phyloP scores from a whole-genome alignment of 2,888 invertebrate species.

The Neoscelio sp. region DNA sequence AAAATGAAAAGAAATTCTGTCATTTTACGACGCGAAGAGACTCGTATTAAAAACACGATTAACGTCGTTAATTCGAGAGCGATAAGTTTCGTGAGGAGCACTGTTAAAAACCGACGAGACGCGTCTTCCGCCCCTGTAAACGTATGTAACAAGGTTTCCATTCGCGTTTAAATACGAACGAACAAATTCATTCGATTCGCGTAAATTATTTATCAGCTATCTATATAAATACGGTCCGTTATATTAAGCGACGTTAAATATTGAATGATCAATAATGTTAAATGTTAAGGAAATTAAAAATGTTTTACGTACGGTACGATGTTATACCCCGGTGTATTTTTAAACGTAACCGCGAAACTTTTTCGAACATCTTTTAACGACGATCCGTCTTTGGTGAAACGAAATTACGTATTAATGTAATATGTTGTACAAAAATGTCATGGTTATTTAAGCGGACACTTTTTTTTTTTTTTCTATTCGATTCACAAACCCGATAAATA shows the following conservation, averaged over 20 bases:
- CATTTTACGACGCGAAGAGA: too few species aligned
- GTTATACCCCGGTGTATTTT: too few species aligned
- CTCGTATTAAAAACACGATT: background rate
- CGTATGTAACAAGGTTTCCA: slow-evolving; percentile 13
- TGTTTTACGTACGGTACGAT: too few species aligned
- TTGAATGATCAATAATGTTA: slow-evolving; percentile 11
- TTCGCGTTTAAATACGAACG: slow-evolving; percentile 2
- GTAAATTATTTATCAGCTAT: slow-evolving; percentile 47
- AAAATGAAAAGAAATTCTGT: too few species aligned
- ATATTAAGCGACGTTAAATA: slow-evolving; percentile 33
- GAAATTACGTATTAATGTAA: too few species aligned
- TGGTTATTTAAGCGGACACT: too few species aligned
- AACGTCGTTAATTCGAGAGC: slow-evolving; percentile 29
- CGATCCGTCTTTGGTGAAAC: too few species aligned
- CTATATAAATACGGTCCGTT: slow-evolving; percentile 44
- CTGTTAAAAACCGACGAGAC: slow-evolving; percentile 24
- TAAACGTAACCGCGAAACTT: too few species aligned
- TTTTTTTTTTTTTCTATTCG: too few species aligned
- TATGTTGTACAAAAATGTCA: too few species aligned
- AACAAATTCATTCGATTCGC: slow-evolving; percentile 14
- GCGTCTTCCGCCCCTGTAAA: slow-evolving; percentile 2
- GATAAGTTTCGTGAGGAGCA: slow-evolving; percentile 18
- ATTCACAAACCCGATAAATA: too few species aligned
- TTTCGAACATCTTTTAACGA: too few species aligned
- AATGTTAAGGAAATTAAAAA: slow-evolving; percentile 32